Base-by-base conservation (phyloP, 2,113 vertebrate genomes). In the Eptatretus burgeri region DNA sequence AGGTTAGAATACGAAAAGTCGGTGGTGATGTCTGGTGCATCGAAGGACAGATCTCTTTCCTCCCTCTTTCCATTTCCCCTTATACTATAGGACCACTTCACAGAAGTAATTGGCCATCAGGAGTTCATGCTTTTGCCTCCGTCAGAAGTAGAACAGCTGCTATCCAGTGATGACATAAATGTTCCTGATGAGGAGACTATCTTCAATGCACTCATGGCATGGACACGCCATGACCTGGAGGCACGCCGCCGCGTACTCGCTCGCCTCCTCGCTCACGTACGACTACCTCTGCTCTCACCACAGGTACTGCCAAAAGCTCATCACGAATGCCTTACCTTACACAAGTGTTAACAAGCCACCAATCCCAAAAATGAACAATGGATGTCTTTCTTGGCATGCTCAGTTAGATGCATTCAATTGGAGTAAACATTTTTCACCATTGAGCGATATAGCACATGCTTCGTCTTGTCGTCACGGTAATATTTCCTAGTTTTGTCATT, bases 161-260 rank as follows among this genome's bases (percentile, higher is more conserved):
- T 98, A 71, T 80, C 76, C 18, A 95, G 87, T 14, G 91, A 98
- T 66, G 89, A 98, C 68, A 83, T 95, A 78, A 93, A 93, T 50
- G 86, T 95, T 68, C 83, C 87, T 13, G 81, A 84, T 18, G 91
- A 98, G 71, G 88, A 95, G 75, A 93, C 85, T 0, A 81, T 94
- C 66, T 71, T 95, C 52, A 83, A 81, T 50, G 84, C 89, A 13
- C 74, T 98, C 62, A 78, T 95, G 17, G 81, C 80, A 0, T 98
- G 91, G 91, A 83, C 93, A 65, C 75, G 74, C 62, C 82, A 94
- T 18, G 85, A 98, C 64, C 64, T 75, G 51, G 69, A 74, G 49
- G 72, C 74, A 60, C 81, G 89, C 62, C 80, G 79, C 51, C 76
- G 73, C 64, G 81, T 85, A 66, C 80, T 98, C 18, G 81, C 84